Conservation (phyloP, 2,797 vertebrate genomes). For the Denticeps clupeoides region DNA sequence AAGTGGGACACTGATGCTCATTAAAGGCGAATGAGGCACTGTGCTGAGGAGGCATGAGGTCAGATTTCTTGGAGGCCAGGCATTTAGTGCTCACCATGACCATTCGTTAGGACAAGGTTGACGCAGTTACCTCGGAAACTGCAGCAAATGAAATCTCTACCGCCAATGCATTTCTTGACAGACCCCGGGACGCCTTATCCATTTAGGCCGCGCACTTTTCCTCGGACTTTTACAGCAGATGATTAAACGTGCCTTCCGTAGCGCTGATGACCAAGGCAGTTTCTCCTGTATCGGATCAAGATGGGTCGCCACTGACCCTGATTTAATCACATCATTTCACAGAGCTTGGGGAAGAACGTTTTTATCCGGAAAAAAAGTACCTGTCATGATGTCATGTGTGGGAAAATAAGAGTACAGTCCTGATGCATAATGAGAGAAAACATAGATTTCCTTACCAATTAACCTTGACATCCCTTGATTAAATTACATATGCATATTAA, state of each 20-base stretch:
- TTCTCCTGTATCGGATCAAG: slow-evolving; percentile 17
- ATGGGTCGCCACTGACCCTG: slow-evolving; percentile 20
- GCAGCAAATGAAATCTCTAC: too few species aligned
- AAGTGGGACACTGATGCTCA: slow-evolving; percentile 16
- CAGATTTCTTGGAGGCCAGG: too few species aligned
- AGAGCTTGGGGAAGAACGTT: slow-evolving; percentile 9
- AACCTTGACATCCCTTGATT: too few species aligned
- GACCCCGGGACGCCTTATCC: too few species aligned
- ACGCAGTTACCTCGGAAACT: too few species aligned
- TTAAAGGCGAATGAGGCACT: slow-evolving; percentile 30
- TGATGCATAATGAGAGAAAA: too few species aligned
- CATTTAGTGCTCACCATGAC: too few species aligned
- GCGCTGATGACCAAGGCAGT: slow-evolving; percentile 20
- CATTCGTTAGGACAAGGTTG: too few species aligned
- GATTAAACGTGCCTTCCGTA: slow-evolving; percentile 19
- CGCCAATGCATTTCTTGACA: too few species aligned
- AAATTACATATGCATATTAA: too few species aligned
- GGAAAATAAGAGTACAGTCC: too few species aligned
- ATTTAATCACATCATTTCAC: slow-evolving; percentile 23
- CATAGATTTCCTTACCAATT: background rate
- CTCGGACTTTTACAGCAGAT: slow-evolving; percentile 18
- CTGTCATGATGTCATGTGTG: slow-evolving; percentile 4
- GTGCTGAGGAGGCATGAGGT: slow-evolving; percentile 25
- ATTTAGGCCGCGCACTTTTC: slow-evolving; percentile 7
- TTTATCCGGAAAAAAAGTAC: slow-evolving; percentile 12